Percentiles rank a stretch among this genome's conserved stretches.
phyloP scores from a whole-genome alignment of 2,797 vertebrate species.

The Avahi laniger region DNA sequence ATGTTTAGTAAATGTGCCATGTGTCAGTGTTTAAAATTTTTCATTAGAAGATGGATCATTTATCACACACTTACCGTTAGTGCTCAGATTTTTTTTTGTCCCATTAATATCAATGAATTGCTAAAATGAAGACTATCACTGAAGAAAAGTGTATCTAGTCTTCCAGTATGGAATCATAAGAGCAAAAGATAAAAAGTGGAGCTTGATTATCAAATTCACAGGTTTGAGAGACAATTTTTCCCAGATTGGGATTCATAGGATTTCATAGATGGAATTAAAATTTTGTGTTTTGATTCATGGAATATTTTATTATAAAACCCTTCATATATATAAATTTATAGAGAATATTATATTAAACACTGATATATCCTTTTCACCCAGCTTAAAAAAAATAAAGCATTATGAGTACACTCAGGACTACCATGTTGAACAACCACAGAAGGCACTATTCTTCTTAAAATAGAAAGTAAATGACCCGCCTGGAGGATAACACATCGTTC shows the following conservation, averaged over 20 bases:
- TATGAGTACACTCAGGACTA: not conserved
- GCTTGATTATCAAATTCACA: not conserved
- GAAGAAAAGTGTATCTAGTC: not conserved
- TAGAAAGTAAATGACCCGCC: not conserved
- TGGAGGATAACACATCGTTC: not conserved
- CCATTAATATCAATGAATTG: not conserved
- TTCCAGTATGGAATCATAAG: not conserved
- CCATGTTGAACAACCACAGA: not conserved
- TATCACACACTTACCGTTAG: not conserved
- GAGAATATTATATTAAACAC: not conserved
- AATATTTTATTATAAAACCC: not conserved
- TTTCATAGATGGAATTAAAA: not conserved
- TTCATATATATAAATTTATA: not conserved
- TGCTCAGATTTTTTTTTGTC: not conserved
- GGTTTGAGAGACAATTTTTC: not conserved
- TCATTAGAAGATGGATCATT: conserved; percentile 4
- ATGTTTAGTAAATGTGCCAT: not conserved
- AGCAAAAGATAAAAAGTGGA: not conserved
- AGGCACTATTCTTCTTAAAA: not conserved
- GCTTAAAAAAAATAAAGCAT: not conserved
- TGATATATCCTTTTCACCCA: not conserved
- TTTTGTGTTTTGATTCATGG: not conserved
- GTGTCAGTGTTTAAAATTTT: conserved; percentile 47
- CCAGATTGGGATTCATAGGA: not conserved
- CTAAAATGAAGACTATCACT: not conserved